A percentile compares a stretch with the other conserved stretches of the same genome.
These are phyloP conservation scores for Malacoraja senta DNA, from an alignment of 2,797 vertebrate genomes.

Conservation along the genomic window DNA sequence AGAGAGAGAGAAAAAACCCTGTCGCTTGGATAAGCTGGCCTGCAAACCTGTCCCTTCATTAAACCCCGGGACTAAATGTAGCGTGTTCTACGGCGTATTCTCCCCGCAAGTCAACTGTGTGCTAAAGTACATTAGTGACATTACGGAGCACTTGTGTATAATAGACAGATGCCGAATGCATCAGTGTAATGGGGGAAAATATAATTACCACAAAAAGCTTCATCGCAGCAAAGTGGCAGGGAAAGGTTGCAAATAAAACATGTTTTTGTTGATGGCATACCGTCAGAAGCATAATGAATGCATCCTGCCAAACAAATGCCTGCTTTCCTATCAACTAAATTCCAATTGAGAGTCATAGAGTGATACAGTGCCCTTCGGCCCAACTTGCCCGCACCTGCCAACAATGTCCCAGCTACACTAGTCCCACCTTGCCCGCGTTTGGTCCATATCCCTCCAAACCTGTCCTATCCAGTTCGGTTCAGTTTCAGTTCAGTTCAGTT, in stretches of 20 bases:
- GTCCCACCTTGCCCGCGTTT: too few species aligned
- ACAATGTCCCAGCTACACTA: too few species aligned
- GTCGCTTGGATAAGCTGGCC: neutral
- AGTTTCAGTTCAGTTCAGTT: too few species aligned
- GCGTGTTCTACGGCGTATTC: neutral
- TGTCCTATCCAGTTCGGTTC: too few species aligned
- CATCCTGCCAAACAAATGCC: neutral
- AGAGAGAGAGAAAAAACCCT: neutral
- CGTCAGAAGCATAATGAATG: neutral
- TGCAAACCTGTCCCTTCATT: neutral
- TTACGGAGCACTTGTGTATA: conserved; percentile 29
- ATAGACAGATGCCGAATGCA: conserved; percentile 37
- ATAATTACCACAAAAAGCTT: conserved; percentile 13
- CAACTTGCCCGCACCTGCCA: too few species aligned
- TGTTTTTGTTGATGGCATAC: neutral
- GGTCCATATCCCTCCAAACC: too few species aligned
- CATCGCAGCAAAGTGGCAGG: neutral
- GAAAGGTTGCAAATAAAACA: neutral
- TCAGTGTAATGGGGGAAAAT: conserved; percentile 18
- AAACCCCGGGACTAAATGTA: conserved; percentile 24
- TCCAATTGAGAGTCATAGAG: neutral
- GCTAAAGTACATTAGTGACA: conserved; percentile 36
- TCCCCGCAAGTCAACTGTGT: conserved; percentile 26
- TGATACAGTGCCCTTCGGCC: too few species aligned
- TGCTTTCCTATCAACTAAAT: neutral